These are phyloP conservation scores for roundworm (Caenorhabditis elegans) DNA, from an alignment of 1,140 invertebrate species.

Conservation along the genomic window DNA sequence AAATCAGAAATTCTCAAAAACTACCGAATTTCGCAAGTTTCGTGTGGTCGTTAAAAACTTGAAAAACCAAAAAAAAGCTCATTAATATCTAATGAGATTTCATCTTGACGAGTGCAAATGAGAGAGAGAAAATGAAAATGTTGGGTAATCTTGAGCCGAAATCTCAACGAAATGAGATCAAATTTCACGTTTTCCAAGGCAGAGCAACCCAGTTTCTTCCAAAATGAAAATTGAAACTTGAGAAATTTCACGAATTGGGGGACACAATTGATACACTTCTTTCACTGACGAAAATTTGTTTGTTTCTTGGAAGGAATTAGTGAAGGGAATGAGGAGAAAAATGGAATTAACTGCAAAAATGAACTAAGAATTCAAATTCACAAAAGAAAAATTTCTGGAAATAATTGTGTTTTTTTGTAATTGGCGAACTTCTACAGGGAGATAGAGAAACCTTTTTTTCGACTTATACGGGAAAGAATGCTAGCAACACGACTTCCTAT, in stretches of 20 bases:
- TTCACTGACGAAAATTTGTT: not conserved
- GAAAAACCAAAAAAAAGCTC: not conserved
- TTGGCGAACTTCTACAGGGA: no score
- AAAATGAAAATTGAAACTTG: not conserved
- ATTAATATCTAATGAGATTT: constrained; percentile 19
- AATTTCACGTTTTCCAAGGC: constrained; percentile 17
- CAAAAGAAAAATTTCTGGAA: no score
- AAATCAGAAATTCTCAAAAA: not conserved
- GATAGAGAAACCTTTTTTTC: no score
- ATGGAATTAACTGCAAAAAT: no score
- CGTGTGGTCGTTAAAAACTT: not conserved
- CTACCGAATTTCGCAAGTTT: not conserved
- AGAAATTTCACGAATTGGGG: constrained; percentile 21
- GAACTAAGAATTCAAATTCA: no score
- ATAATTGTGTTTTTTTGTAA: no score
- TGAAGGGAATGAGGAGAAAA: not conserved
- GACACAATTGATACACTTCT: not conserved
- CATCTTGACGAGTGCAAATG: constrained; percentile 13
- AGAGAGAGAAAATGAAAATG: not conserved
- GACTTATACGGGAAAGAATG: not conserved
- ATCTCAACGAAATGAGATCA: constrained; percentile 8
- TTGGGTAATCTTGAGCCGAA: constrained; percentile 9
- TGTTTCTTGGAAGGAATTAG: not conserved
- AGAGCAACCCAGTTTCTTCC: not conserved
- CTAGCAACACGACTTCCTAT: not conserved